A percentile compares a stretch with the other conserved stretches of the same genome.
Conservation (phyloP, 2,113 vertebrate species). For the Spermophilus dauricus region DNA sequence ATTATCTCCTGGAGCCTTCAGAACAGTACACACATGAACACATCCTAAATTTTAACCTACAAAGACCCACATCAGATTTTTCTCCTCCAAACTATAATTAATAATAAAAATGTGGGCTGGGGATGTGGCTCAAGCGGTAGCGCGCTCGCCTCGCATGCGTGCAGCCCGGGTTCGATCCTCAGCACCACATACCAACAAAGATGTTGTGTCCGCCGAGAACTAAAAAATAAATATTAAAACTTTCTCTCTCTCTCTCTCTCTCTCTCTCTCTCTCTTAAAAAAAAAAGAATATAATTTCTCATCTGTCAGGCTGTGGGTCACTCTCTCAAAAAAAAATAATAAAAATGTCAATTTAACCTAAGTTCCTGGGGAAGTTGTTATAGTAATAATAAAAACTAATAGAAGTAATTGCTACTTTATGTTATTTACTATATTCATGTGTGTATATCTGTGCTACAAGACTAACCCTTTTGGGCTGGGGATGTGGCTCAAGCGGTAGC, state of each 20-base stretch:
- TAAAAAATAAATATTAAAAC: too few relatives aligned
- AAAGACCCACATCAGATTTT: background rate
- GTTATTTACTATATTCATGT: constrained; percentile 11
- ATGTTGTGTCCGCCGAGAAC: too few relatives aligned
- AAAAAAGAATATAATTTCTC: too few relatives aligned
- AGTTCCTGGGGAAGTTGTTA: background rate
- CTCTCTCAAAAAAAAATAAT: too few relatives aligned
- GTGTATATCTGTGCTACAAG: background rate
- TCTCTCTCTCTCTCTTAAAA: too few relatives aligned
- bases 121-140: too few relatives aligned
- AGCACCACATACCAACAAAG: too few relatives aligned
- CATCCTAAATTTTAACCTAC: background rate
- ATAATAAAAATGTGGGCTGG: background rate
- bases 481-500: too few relatives aligned
- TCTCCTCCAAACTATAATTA: background rate
- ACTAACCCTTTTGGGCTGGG: background rate
- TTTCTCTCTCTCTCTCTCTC: too few relatives aligned
- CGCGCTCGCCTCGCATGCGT: too few relatives aligned
- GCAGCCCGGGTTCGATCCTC: too few relatives aligned
- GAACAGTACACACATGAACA: background rate
- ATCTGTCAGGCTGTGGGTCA: too few relatives aligned
- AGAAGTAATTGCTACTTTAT: background rate
- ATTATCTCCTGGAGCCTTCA: background rate
- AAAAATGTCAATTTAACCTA: constrained; percentile 5
- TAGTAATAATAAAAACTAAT: background rate